These are phyloP conservation scores for Homarus americanus DNA, from an alignment of 1,140 invertebrate species.

Conservation along the genomic window DNA sequence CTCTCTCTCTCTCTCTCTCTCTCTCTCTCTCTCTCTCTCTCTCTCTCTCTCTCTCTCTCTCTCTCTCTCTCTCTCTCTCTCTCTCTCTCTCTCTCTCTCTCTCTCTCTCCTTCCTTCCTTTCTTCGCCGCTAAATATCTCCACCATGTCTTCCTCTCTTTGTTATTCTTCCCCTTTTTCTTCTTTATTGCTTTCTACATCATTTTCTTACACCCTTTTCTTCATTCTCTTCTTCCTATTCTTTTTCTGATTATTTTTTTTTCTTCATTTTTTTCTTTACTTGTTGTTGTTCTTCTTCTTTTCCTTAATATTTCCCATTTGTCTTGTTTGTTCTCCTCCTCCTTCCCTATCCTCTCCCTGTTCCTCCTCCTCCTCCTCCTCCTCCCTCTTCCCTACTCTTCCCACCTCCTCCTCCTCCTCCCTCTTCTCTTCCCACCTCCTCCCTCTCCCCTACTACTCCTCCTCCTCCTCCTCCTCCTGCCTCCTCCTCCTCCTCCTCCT, in stretches of 20 bases:
- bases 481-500: neutral
- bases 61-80: neutral
- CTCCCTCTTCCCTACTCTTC: neutral
- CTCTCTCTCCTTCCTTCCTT: neutral
- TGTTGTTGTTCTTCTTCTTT: neutral
- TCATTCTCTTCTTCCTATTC: neutral
- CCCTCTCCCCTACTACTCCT: neutral
- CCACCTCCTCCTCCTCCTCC: neutral
- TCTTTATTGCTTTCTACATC: neutral
- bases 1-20: too few species aligned
- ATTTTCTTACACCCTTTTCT: neutral
- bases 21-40: neutral
- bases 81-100: neutral
- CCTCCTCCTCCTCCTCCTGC: neutral
- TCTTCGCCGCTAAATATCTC: too few species aligned
- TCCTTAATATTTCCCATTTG: neutral
- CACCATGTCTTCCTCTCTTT: too few species aligned
- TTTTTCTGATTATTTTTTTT: neutral
- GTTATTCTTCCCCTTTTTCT: too few species aligned
- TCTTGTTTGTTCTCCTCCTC: neutral
- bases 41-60: neutral
- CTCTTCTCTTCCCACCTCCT: neutral
- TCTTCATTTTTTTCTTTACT: neutral
- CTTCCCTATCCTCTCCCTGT: neutral
- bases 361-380: neutral